Conservation (phyloP, 2,888 invertebrate genomes). For the Tipula confusa region DNA sequence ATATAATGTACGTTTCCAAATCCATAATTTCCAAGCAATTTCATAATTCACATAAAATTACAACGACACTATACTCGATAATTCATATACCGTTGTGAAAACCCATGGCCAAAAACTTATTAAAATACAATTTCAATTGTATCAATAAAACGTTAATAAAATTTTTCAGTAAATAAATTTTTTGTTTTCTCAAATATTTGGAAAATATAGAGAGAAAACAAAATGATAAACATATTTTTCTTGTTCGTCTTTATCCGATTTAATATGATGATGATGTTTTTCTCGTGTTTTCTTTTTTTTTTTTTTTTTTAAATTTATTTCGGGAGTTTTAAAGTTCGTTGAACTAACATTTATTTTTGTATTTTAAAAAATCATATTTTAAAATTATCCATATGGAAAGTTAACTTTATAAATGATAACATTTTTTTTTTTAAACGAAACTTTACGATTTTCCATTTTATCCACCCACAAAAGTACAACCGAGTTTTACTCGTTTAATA, state of each 20-base stretch:
- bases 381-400: background rate
- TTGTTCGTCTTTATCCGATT: background rate
- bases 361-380: background rate
- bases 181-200: background rate
- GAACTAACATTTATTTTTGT: background rate
- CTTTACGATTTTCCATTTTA: background rate
- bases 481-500: background rate
- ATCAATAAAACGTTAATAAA: slow-evolving; percentile 12
- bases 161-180: background rate
- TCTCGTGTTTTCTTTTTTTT: background rate
- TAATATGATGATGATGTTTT: background rate
- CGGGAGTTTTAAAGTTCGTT: background rate
- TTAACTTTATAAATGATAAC: background rate
- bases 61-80: background rate
- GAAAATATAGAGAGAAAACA: background rate
- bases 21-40: background rate
- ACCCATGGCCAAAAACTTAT: background rate
- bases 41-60: background rate
- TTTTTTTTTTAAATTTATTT: background rate
- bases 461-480: background rate
- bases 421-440: background rate
- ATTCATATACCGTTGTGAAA: background rate
- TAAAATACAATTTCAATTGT: background rate
- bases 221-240: slow-evolving; percentile 4
- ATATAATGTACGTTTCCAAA: background rate